Evolutionary conservation across 2,113 vertebrate genomes (phyloP).

Genomic region (Larimichthys polyactis): DNA sequence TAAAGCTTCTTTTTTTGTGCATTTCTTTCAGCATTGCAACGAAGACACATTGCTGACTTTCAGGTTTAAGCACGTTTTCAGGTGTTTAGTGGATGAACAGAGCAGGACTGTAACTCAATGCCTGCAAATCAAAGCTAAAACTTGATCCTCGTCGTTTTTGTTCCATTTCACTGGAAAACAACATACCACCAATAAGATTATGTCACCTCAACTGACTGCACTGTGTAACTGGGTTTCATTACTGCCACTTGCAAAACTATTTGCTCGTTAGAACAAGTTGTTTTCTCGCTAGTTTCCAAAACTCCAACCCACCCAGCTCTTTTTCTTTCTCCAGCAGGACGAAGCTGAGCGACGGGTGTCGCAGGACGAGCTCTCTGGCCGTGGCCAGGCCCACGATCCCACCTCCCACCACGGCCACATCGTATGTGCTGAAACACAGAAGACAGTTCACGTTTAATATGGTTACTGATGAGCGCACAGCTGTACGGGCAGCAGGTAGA

Average conservation of each 20-base stretch:
- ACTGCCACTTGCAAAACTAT: not conserved
- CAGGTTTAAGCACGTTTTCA: not conserved
- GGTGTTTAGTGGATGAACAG: not conserved
- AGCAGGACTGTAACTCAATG: not conserved
- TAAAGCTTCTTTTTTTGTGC: not conserved
- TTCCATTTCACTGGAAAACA: not conserved
- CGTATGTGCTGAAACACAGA: slow-evolving; percentile 80
- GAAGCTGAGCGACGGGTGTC: slow-evolving; percentile 88
- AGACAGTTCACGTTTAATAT: not conserved
- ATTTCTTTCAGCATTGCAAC: not conserved
- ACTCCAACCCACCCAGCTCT: slow-evolving; percentile 85
- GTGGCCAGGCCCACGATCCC: slow-evolving; percentile 95
- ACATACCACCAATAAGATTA: not conserved
- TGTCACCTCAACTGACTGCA: not conserved
- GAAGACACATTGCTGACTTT: not conserved
- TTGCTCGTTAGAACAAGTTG: not conserved
- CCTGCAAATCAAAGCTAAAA: not conserved
- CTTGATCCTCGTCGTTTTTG: not conserved
- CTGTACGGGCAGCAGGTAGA: not conserved
- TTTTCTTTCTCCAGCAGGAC: slow-evolving; percentile 94
- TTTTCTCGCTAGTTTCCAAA: not conserved
- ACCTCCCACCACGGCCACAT: slow-evolving; percentile 90
- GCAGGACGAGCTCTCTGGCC: slow-evolving; percentile 89
- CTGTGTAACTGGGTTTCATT: not conserved
- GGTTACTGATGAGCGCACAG: not conserved